phyloP scores from a whole-genome alignment of 2,888 invertebrate genomes.

The Barypeithes pellucidus region DNA sequence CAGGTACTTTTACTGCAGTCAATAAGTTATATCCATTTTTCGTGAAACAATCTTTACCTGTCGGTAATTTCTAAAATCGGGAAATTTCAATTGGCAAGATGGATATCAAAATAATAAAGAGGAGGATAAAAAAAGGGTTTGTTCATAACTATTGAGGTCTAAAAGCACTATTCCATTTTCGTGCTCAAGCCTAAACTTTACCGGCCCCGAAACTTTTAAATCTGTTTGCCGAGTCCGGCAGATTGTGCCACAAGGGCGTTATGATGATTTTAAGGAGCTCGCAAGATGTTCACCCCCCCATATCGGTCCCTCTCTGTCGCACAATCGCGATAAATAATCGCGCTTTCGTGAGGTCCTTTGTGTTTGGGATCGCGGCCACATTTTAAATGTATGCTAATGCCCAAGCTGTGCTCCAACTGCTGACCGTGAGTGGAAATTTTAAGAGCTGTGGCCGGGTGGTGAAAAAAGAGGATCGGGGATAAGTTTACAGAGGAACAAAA shows the following conservation, averaged over 20 bases:
- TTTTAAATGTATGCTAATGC: slow-evolving; percentile 71
- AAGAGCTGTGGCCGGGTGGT: slow-evolving; percentile 62
- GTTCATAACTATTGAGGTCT: too few relatives aligned
- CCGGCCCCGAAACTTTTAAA: slow-evolving; percentile 30
- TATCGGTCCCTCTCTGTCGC: slow-evolving; percentile 53
- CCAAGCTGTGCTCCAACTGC: slow-evolving; percentile 65
- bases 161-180: slow-evolving; percentile 10
- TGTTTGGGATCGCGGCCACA: slow-evolving; percentile 68
- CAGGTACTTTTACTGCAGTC: too few relatives aligned
- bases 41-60: too few relatives aligned
- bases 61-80: too few relatives aligned
- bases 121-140: too few relatives aligned
- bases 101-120: too few relatives aligned
- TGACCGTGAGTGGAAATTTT: slow-evolving; percentile 70
- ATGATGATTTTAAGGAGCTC: slow-evolving; percentile 60
- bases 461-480: slow-evolving; percentile 56
- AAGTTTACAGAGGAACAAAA: not conserved
- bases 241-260: slow-evolving; percentile 52
- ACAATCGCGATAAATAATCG: slow-evolving; percentile 69
- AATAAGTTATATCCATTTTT: too few relatives aligned
- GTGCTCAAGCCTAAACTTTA: slow-evolving; percentile 21
- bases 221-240: slow-evolving; percentile 45
- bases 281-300: slow-evolving; percentile 64
- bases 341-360: slow-evolving; percentile 69
- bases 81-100: too few relatives aligned